Evolutionary conservation across 1,140 invertebrate genomes (phyloP).

Genomic region (Tetragnatha versicolor): DNA sequence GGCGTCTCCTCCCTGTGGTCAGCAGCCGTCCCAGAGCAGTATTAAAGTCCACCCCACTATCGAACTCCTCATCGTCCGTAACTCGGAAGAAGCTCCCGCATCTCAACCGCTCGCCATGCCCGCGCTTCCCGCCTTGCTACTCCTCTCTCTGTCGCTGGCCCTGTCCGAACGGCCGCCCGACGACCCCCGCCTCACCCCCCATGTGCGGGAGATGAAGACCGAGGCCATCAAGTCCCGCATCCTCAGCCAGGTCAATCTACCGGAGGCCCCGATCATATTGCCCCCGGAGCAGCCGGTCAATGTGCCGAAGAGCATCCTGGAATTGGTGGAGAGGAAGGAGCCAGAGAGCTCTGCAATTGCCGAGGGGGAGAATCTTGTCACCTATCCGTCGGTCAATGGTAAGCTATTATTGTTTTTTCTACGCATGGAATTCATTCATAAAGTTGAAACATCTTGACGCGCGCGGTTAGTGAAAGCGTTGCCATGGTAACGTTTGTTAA

Average conservation of each 20-base stretch:
- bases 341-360: background rate
- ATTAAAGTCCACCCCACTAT: no score
- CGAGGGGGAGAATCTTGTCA: background rate
- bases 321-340: background rate
- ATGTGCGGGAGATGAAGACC: constrained; percentile 7
- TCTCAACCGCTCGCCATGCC: background rate
- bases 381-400: constrained; percentile 28
- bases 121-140: background rate
- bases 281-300: background rate
- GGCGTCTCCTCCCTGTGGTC: no score
- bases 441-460: no score
- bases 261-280: background rate
- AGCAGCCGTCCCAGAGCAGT: no score
- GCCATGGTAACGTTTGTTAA: no score
- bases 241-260: background rate
- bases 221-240: constrained; percentile 10
- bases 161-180: background rate
- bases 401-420: no score
- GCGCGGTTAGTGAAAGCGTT: no score
- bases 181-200: background rate
- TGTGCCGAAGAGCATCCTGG: background rate
- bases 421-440: no score
- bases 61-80: no score
- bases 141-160: background rate
- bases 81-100: no score